These are phyloP conservation scores for Mionectes olivaceus DNA, from an alignment of 2,797 vertebrate species.

Conservation along the genomic window DNA sequence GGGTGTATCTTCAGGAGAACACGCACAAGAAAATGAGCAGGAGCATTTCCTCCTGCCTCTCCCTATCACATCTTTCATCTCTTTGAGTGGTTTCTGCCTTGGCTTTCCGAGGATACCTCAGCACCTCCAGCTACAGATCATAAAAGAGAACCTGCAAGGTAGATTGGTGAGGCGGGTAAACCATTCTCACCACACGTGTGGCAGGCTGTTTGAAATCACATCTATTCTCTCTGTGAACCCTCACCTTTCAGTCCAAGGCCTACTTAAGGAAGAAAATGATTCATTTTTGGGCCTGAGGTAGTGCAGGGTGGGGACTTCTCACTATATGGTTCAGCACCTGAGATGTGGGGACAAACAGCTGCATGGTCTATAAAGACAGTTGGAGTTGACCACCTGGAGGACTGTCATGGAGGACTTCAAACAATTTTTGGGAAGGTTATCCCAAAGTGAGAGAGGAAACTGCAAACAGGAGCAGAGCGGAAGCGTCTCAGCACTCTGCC, in stretches of 20 bases:
- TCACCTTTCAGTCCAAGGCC: neutral
- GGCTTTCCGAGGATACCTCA: neutral
- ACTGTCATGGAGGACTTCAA: neutral
- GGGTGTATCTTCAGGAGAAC: neutral
- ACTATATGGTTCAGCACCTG: accelerated
- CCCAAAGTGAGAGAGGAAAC: neutral
- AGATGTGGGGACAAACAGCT: neutral
- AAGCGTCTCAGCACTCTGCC: neutral
- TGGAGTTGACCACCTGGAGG: neutral
- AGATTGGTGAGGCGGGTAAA: neutral
- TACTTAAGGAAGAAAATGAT: neutral
- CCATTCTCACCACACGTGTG: neutral
- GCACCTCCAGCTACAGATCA: neutral
- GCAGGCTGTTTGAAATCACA: neutral
- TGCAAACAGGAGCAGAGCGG: accelerated
- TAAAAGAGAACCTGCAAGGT: neutral
- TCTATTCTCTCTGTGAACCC: neutral
- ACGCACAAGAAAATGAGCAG: accelerated
- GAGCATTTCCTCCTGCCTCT: neutral
- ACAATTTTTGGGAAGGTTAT: neutral
- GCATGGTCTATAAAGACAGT: neutral
- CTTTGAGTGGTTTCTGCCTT: constrained; percentile 1
- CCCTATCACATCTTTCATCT: neutral
- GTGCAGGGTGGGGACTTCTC: neutral
- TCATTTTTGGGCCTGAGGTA: neutral